Evolutionary conservation across 2,888 invertebrate genomes (phyloP), one percentile per base, ranked within the genome.

Genomic region (Pachliopta kotzebuea): DNA sequence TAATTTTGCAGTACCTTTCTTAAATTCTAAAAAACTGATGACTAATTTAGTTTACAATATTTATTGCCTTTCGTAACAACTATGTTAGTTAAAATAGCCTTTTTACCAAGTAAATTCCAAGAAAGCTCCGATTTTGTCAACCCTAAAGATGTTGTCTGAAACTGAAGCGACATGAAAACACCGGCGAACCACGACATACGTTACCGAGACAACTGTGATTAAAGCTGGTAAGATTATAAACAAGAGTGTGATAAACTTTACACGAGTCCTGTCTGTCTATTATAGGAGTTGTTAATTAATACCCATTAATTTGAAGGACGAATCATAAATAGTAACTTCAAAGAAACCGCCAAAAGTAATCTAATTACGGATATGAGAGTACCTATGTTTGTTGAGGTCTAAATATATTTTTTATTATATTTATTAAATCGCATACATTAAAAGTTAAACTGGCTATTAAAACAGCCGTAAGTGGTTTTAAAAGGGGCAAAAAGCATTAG

Each of bases 191-290:
- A 56, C 65, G 62, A 62, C 61, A 65, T 55, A 62, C 61, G 65
- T 65, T 65, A 58, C 62, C 65, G 54, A 58, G 62, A 65, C 65
- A 58, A 58, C 49, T 55, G 65, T 65, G 58, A 65, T 65, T 61
- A 65, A 61, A 62, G 50, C 49, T 62, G 54, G 58, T 62, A 65
- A 62, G 61, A 65, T 62, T 62, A 65, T 62, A 65, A 65, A 65
- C 65, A 62, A 58, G 61, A 54, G 53, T 11, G 58, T 61, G 65
- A 61, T 65, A 57, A 57, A 65, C 54, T 62, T 55, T 54, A 58
- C 61, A 58, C 58, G 61, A 45, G 26, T n/a, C 29, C 20, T n/a
- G 24, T 57, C 56, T 21, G 18, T 7, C n/a, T 52, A 37, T 29
- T 57, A 23, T 21, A n/a, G 8, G 42, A 52, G 42, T 49, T 56